Conservation (phyloP, 92 coral and sea anemone species). For the Micromussa lordhowensis region DNA sequence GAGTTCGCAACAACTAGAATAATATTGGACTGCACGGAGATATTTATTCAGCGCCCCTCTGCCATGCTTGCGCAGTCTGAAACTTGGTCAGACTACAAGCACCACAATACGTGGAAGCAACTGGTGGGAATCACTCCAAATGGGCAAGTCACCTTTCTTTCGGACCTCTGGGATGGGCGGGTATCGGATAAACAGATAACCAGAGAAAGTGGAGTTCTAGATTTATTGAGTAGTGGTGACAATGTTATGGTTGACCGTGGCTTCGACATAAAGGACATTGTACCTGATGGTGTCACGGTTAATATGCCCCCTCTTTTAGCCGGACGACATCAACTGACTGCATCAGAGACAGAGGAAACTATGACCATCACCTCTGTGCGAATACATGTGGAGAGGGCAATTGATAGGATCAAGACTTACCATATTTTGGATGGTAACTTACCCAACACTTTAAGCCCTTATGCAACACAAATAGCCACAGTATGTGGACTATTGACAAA, state of each 20-base stretch:
- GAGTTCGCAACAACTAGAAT: constrained; percentile 62
- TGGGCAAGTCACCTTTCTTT: too few species aligned
- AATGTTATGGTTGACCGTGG: constrained; percentile 75
- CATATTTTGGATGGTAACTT: constrained; percentile 39
- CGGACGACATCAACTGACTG: constrained; percentile 58
- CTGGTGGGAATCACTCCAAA: too few species aligned
- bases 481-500: constrained; percentile 36
- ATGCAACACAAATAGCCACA: constrained; percentile 33
- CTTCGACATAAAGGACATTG: constrained; percentile 57
- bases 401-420: constrained; percentile 54
- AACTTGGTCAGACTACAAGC: too few species aligned
- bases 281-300: constrained; percentile 63
- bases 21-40: constrained; percentile 14
- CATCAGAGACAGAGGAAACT: constrained; percentile 58
- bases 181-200: too few species aligned
- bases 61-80: too few species aligned
- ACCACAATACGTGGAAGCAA: too few species aligned
- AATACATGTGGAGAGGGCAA: constrained; percentile 68
- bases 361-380: constrained; percentile 53
- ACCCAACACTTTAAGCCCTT: constrained; percentile 33
- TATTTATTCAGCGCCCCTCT: too few species aligned
- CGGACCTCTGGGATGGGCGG: too few species aligned
- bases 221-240: constrained; percentile 57
- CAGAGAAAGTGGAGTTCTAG: too few species aligned
- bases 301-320: constrained; percentile 73